Evolutionary conservation across 2,888 invertebrate species (phyloP), one percentile per base, ranked within the genome.

Genomic region (Celastrina argiolus): DNA sequence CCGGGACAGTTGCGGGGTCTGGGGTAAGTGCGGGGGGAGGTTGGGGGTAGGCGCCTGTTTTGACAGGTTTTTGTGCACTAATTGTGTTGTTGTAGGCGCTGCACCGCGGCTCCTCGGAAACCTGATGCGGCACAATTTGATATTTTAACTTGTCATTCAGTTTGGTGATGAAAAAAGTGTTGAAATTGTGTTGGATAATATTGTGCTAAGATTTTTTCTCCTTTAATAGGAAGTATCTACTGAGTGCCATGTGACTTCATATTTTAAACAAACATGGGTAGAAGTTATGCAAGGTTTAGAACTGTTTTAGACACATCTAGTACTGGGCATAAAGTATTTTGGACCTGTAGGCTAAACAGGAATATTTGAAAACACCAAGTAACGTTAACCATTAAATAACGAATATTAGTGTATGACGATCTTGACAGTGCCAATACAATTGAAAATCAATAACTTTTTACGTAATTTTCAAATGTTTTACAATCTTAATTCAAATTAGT

Each of bases 31-130:
- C 28, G 26, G n/a, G 59, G 16, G 2, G 14, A 8, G 18, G 34
- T n/a, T n/a, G n/a, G 3, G 18, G 7, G 22, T 22, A 56, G 56
- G 39, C 22, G 61, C 12, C 39, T 67, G 63, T 71, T 71, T 71
- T 70, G 70, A 71, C 72, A 68, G 64, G 56, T 71, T 73, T 71
- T 73, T 70, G 56, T 63, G 51, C 18, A 39, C 22, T 61, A 39
- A 39, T 36, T 61, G 34, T 61, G 61, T 61, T 61, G 36, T 61
- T 61, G 61, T 61, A 61, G 36, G 61, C 34, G 28, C 58, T 26
- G 58, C 59, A 36, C n/a, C n/a, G 63, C 36, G 14, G 8, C 18
- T 75, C 72, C 72, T 22, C 63, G 18, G 73, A 70, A 71, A 56
- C 63, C 70, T 69, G 10, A 72, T 63, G 71, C 70, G 68, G 64